phyloP scores from a whole-genome alignment of 2,797 vertebrate genomes.

The Esox masquinongy region DNA sequence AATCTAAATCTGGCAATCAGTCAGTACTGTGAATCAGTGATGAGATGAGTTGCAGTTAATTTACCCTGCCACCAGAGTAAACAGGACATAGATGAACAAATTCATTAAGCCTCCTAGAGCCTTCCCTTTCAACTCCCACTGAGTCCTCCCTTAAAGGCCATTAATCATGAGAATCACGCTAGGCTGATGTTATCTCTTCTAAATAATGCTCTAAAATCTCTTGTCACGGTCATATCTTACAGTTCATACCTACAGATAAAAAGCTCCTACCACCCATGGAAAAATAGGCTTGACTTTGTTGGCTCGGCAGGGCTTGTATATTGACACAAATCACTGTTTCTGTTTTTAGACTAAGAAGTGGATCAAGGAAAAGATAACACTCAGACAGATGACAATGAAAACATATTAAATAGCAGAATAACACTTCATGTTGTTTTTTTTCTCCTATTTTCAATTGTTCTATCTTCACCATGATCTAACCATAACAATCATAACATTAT shows the following conservation, averaged over 20 bases:
- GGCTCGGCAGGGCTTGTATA: conserved; percentile 21
- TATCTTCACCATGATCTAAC: neutral
- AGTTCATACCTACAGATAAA: conserved; percentile 55
- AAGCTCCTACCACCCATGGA: conserved; percentile 46
- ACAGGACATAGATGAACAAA: conserved; percentile 47
- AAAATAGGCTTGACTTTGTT: conserved; percentile 42
- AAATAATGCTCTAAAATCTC: conserved; percentile 33
- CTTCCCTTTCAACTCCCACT: conserved; percentile 33
- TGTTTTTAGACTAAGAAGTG: conserved; percentile 2
- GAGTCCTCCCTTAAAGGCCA: conserved; percentile 45
- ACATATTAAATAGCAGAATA: neutral
- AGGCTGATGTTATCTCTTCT: conserved; percentile 56
- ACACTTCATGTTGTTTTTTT: neutral
- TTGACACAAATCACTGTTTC: conserved; percentile 22
- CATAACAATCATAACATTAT: neutral
- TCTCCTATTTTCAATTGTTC: neutral
- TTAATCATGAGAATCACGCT: conserved; percentile 51
- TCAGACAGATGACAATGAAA: no score
- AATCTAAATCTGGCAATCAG: conserved; percentile 61
- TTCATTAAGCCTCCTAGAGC: conserved; percentile 34
- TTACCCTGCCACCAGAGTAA: conserved; percentile 37
- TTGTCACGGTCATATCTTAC: conserved; percentile 47
- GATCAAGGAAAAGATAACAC: neutral
- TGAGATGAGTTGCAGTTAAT: conserved; percentile 53
- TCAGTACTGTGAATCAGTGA: conserved; percentile 45